phyloP scores from a whole-genome alignment of 2,797 vertebrate species.

The Sebastes matsubarae region DNA sequence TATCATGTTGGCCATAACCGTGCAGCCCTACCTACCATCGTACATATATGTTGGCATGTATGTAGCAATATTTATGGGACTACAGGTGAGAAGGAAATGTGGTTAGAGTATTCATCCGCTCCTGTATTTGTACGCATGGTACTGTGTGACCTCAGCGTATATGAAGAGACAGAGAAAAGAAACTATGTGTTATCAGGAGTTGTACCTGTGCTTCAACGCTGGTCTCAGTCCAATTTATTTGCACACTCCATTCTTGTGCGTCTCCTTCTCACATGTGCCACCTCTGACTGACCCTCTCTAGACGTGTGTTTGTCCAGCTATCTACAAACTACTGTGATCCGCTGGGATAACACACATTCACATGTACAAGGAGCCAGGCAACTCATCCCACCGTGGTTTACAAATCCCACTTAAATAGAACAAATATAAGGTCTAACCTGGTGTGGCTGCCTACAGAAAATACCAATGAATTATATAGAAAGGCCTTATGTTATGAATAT shows the following conservation, averaged over 20 bases:
- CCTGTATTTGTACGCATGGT: constrained; percentile 21
- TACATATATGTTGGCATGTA: background rate
- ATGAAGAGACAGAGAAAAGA: constrained; percentile 1
- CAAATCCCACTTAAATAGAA: constrained; percentile 43
- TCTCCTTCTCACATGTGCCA: constrained; percentile 18
- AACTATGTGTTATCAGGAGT: constrained; percentile 18
- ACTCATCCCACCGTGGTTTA: constrained; percentile 4
- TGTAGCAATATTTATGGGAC: background rate
- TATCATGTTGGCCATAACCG: no score
- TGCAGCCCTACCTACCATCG: background rate
- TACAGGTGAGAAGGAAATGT: background rate
- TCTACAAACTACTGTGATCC: constrained; percentile 32
- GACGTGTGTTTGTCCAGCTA: constrained; percentile 43
- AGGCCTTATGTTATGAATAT: constrained; percentile 26
- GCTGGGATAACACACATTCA: constrained; percentile 22
- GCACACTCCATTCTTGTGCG: constrained; percentile 19
- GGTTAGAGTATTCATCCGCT: background rate
- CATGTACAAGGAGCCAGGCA: background rate
- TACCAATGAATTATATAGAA: constrained; percentile 13
- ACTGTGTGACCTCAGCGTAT: background rate
- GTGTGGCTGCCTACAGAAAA: constrained; percentile 17
- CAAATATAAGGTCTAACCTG: constrained; percentile 34
- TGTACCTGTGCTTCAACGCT: constrained; percentile 18
- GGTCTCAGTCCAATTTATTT: constrained; percentile 60
- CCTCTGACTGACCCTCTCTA: constrained; percentile 49